Percentiles rank a stretch among this genome's conserved stretches.
Conservation (phyloP, 1,140 invertebrate genomes). For the Caenorhabditis brenneri region DNA sequence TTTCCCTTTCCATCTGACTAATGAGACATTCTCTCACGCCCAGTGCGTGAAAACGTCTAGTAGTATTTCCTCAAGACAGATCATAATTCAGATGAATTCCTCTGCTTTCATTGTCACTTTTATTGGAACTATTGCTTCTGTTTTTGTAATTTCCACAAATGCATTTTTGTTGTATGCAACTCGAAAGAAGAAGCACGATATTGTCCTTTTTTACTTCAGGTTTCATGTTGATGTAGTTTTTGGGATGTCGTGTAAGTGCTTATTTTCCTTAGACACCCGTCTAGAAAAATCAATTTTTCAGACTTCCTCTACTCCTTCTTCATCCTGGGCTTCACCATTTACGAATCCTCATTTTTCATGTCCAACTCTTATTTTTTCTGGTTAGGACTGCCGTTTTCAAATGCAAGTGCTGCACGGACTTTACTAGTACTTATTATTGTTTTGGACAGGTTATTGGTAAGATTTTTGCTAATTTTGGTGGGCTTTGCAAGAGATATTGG, state of each 20-base stretch:
- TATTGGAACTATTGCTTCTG: background rate
- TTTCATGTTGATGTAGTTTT: slow-evolving; percentile 2
- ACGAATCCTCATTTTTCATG: background rate
- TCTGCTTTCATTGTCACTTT: background rate
- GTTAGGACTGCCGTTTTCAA: background rate
- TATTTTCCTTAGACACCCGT: background rate
- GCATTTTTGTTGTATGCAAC: background rate
- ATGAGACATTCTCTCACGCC: background rate
- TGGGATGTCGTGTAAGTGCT: slow-evolving; percentile 6
- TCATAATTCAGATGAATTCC: background rate
- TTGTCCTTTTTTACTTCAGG: background rate
- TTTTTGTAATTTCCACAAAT: background rate
- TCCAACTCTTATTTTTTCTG: background rate
- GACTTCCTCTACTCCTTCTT: slow-evolving; percentile 22
- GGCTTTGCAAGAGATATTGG: too few species aligned
- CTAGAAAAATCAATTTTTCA: background rate
- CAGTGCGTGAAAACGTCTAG: background rate
- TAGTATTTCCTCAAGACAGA: background rate
- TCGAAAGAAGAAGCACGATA: background rate
- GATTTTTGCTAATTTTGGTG: background rate
- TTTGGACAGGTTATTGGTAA: background rate
- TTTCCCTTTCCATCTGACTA: too few species aligned
- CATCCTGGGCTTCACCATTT: background rate
- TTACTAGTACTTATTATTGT: background rate
- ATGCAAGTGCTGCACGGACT: slow-evolving; percentile 7